These are phyloP conservation scores for Danaus chrysippus DNA, from an alignment of 2,888 invertebrate species.

Conservation along the genomic window DNA sequence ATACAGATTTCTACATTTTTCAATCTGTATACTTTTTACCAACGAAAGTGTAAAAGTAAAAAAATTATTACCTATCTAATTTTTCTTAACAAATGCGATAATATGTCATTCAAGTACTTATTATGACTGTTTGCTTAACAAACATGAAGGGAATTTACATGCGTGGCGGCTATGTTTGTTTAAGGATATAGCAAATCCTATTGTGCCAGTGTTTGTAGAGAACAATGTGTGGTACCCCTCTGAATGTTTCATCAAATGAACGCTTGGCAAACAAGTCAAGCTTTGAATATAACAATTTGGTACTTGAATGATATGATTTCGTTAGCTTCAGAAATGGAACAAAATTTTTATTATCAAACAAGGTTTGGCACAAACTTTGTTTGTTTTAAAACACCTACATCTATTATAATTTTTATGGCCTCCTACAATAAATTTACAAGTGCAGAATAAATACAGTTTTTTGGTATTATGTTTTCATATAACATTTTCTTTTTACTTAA, in stretches of 20 bases:
- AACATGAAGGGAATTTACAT: slow-evolving; percentile 50
- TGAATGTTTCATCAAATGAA: slow-evolving; percentile 43
- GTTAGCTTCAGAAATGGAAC: neutral
- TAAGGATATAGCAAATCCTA: slow-evolving; percentile 43
- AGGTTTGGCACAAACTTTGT: no score
- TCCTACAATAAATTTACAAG: no score
- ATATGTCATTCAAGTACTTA: neutral
- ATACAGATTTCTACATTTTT: no score
- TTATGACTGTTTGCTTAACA: slow-evolving; percentile 37
- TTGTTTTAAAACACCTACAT: no score
- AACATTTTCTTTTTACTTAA: no score
- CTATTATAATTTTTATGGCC: no score
- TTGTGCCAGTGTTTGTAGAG: slow-evolving; percentile 38
- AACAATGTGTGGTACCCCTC: slow-evolving; percentile 36
- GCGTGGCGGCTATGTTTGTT: slow-evolving; percentile 40
- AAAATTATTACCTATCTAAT: no score
- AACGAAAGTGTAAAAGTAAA: no score
- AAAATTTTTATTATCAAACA: neutral
- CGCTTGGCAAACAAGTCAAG: slow-evolving; percentile 35
- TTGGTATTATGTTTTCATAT: no score
- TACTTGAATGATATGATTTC: slow-evolving; percentile 1
- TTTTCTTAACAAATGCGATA: no score
- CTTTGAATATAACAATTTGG: neutral
- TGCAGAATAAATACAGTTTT: no score
- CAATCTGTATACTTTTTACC: no score